A percentile compares a stretch with the other conserved stretches of the same genome.
These are phyloP conservation scores for Mythimna pallens DNA, from an alignment of 2,888 invertebrate genomes.

Conservation along the genomic window DNA sequence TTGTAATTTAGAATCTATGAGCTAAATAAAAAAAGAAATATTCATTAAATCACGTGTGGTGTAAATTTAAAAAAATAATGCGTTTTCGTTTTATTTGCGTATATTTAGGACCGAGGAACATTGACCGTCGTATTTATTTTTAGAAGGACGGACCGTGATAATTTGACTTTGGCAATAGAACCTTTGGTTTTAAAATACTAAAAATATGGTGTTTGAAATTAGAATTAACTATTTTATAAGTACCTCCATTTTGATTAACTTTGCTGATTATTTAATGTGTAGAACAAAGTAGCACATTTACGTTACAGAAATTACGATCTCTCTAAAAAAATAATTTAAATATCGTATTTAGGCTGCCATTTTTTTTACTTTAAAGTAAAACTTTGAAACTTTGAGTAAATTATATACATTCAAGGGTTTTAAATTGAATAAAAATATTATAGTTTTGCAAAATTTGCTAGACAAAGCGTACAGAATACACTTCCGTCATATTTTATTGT, in stretches of 20 bases:
- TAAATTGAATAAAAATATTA: too few species aligned
- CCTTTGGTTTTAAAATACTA: conserved; percentile 1
- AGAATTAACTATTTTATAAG: neutral
- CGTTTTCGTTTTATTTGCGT: neutral
- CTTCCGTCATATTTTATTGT: too few species aligned
- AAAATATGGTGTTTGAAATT: neutral
- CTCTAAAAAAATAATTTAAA: too few species aligned
- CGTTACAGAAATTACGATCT: neutral
- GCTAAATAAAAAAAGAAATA: neutral
- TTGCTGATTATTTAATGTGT: neutral
- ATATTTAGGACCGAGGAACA: conserved; percentile 9
- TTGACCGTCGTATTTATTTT: conserved; percentile 26
- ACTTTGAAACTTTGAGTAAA: too few species aligned
- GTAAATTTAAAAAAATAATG: neutral
- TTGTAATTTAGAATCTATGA: neutral
- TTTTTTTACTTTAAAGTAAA: too few species aligned
- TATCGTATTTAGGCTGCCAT: too few species aligned
- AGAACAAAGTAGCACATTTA: neutral
- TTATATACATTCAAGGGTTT: too few species aligned
- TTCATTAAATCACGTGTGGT: neutral
- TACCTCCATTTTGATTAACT: too few species aligned
- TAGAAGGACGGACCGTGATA: conserved; percentile 13
- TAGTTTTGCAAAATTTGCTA: too few species aligned
- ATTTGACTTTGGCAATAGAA: neutral
- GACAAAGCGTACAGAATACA: too few species aligned